Base-by-base conservation (phyloP, 2,113 vertebrate species). In the Periophthalmodon schlosseri region DNA sequence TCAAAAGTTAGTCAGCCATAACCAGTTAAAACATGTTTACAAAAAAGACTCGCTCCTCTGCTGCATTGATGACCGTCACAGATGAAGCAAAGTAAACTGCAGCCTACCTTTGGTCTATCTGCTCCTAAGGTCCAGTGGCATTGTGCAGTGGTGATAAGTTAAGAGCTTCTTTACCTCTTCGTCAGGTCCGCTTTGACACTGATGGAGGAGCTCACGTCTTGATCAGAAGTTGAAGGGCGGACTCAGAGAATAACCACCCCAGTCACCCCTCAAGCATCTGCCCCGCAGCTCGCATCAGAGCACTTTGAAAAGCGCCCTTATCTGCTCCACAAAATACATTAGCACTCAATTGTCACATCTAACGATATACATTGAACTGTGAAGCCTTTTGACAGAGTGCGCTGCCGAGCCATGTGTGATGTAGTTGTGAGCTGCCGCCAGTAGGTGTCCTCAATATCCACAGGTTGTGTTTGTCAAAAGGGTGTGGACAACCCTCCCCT, bases 401-500 rank as follows among this genome's bases (percentile, higher is more conserved):
- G 28, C 21, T 11, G 20, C 49, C 50, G 44, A 11, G 2, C n/a
- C 11, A 5, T 0, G 34, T 0, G n/a, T 0, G 70, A 13, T 0
- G 70, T 49, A 84, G 18, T 84, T 18, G 2, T 85, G 46, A 1
- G 13, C 0, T 0, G 12, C 0, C 54, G 12, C 85, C 90, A 84
- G 76, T 78, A 88, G 86, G 70, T 63, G 89, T 64, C 87, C 50
- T 69, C 66, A 33, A 50, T 54, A 20, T 13, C 34, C 57, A 21
- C 60, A 21, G 1, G 28, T 39, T 68, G 2, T 87, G 76, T 84
- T 89, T 86, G 84, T 70, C 60, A 47, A 81, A 46, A 57, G 75
- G 87, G 90, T 76, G 90, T 84, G 74, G 60, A 49, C 73, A 2
- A 68, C 61, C 64, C 69, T 12, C 11, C 47, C 60, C 15, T 33